These are phyloP conservation scores for Chrysemys picta DNA, from an alignment of 2,113 vertebrate genomes.

Conservation along the genomic window DNA sequence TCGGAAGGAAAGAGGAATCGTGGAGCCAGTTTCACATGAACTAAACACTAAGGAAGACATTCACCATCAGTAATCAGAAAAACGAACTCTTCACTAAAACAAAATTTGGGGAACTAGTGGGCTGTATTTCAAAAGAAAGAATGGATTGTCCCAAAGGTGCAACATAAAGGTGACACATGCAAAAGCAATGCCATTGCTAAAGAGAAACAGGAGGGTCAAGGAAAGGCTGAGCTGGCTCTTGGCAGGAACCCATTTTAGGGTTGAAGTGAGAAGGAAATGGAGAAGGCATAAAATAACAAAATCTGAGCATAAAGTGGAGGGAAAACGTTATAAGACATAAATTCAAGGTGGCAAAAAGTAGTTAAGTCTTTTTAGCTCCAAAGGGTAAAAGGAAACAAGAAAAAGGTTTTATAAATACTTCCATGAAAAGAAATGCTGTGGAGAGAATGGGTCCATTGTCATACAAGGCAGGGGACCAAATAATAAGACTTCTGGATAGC, in stretches of 20 bases:
- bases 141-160: not conserved
- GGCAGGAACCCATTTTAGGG: not conserved
- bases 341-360: slow-evolving; percentile 45
- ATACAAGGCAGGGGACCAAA: slow-evolving; percentile 39
- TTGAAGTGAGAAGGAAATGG: slow-evolving; percentile 28
- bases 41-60: not conserved
- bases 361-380: slow-evolving; percentile 51
- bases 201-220: slow-evolving; percentile 48
- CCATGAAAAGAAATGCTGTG: slow-evolving; percentile 31
- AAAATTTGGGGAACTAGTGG: not conserved
- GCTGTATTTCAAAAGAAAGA: slow-evolving; percentile 10
- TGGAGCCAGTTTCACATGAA: not conserved
- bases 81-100: not conserved
- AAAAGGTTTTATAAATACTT: slow-evolving; percentile 59
- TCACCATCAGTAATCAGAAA: not conserved
- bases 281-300: slow-evolving; percentile 21
- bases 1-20: not conserved
- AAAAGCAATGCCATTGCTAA: slow-evolving; percentile 21
- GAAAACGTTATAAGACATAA: slow-evolving; percentile 49
- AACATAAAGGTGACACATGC: slow-evolving; percentile 15
- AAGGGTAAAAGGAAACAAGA: slow-evolving; percentile 62
- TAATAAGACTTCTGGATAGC: slow-evolving; percentile 55
- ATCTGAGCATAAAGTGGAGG: slow-evolving; percentile 32
- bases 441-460: slow-evolving; percentile 64
- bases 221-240: slow-evolving; percentile 25